Percentiles rank a stretch among this genome's conserved stretches.
phyloP scores from a whole-genome alignment of 1,140 invertebrate genomes.

The Papilio xuthus region DNA sequence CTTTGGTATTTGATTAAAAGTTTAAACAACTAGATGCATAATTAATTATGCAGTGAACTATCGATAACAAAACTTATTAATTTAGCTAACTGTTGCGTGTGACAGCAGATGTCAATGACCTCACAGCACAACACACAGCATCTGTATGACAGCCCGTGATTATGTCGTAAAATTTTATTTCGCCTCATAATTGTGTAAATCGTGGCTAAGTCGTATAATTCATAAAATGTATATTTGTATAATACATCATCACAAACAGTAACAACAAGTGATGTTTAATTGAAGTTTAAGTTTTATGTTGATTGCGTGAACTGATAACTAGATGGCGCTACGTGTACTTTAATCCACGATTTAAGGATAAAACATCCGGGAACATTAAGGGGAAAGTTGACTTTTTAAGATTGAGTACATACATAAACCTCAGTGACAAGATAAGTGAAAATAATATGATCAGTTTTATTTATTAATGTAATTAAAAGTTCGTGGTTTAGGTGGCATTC shows the following conservation, averaged over 20 bases:
- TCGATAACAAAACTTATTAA: too few species aligned
- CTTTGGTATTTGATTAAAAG: too few species aligned
- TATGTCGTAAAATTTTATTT: constrained; percentile 33
- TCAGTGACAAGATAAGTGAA: too few species aligned
- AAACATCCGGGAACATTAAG: background rate
- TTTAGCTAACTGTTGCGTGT: background rate
- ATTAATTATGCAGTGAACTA: too few species aligned
- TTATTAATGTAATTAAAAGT: too few species aligned
- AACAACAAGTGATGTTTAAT: background rate
- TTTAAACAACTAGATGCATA: too few species aligned
- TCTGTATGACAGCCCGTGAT: constrained; percentile 15
- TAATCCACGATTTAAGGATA: background rate
- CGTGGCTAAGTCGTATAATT: constrained; percentile 29
- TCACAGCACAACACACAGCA: background rate
- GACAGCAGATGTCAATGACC: background rate
- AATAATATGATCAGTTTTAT: too few species aligned
- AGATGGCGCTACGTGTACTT: background rate
- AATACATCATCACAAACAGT: background rate
- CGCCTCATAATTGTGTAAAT: constrained; percentile 20
- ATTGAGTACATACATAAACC: too few species aligned
- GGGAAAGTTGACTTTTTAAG: too few species aligned
- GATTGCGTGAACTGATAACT: background rate
- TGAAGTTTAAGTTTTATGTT: background rate
- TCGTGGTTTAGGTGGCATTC: too few species aligned
- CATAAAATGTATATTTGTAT: background rate